These are phyloP conservation scores for Cyprinodon brontotheroides DNA, from an alignment of 2,113 vertebrate genomes.

Conservation along the genomic window DNA sequence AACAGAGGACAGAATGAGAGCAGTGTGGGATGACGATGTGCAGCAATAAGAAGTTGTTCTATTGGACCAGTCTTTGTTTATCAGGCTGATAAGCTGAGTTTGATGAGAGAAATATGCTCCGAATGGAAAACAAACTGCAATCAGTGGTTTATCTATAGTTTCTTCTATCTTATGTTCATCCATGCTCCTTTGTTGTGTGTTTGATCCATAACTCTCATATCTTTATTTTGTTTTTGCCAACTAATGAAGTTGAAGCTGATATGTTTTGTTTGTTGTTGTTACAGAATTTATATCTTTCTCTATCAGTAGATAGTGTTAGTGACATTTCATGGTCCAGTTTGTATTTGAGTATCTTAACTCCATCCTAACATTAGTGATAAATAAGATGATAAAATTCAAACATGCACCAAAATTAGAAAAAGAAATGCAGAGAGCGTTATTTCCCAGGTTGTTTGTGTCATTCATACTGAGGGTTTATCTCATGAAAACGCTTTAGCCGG, in stretches of 20 bases:
- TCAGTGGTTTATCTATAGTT: background rate
- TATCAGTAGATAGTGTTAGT: background rate
- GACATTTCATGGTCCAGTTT: background rate
- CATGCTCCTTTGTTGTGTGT: background rate
- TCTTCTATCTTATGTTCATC: background rate
- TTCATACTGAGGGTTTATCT: too few relatives aligned
- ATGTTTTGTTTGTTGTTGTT: background rate
- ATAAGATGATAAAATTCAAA: background rate
- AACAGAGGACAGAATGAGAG: background rate
- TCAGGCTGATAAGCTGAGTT: background rate
- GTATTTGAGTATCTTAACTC: background rate
- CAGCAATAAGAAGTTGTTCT: background rate
- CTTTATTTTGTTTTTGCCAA: background rate
- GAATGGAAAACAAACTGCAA: background rate
- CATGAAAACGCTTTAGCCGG: background rate
- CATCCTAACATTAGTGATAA: background rate
- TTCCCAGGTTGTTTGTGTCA: too few relatives aligned
- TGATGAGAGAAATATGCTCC: background rate
- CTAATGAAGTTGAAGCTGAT: background rate
- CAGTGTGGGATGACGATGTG: background rate
- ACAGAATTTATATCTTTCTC: background rate
- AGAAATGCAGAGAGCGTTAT: too few relatives aligned
- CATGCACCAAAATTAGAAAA: background rate
- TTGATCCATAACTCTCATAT: background rate
- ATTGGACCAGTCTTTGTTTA: background rate